Conservation (phyloP, 2,888 invertebrate genomes). For the Rhyacophila evoluta region DNA sequence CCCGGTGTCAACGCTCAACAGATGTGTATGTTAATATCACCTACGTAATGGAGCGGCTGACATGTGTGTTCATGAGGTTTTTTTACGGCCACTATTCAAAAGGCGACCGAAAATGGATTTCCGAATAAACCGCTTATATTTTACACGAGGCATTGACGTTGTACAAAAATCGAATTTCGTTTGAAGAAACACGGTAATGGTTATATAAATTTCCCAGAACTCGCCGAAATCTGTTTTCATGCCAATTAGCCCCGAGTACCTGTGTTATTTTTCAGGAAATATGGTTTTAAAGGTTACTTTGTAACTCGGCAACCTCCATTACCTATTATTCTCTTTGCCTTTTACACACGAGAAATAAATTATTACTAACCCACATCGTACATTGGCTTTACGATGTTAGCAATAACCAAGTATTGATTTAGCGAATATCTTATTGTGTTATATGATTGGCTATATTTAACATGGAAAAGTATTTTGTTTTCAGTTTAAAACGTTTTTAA, state of each 20-base stretch:
- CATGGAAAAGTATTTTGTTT: no score
- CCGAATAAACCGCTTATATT: slow-evolving; percentile 3
- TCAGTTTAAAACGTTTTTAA: no score
- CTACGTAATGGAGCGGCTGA: not conserved
- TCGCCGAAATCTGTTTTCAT: not conserved
- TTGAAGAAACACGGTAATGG: not conserved
- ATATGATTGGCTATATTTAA: no score
- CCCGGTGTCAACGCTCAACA: not conserved
- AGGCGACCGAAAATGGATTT: not conserved
- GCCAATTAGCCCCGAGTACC: not conserved
- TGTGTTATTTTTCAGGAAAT: not conserved
- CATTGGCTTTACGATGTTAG: no score
- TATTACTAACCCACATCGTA: no score
- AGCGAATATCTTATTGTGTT: no score
- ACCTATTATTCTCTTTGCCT: not conserved
- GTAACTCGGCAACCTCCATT: not conserved
- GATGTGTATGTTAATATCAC: not conserved
- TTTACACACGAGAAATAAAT: not conserved
- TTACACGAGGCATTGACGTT: slow-evolving; percentile 9
- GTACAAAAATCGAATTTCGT: not conserved
- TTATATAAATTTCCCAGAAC: not conserved
- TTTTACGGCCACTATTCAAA: not conserved
- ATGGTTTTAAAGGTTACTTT: not conserved
- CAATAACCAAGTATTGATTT: no score
- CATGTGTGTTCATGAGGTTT: not conserved